Evolutionary conservation across 1,140 invertebrate species (phyloP), one percentile per base, ranked within the genome.

Genomic region (Drosophila watanabei): DNA sequence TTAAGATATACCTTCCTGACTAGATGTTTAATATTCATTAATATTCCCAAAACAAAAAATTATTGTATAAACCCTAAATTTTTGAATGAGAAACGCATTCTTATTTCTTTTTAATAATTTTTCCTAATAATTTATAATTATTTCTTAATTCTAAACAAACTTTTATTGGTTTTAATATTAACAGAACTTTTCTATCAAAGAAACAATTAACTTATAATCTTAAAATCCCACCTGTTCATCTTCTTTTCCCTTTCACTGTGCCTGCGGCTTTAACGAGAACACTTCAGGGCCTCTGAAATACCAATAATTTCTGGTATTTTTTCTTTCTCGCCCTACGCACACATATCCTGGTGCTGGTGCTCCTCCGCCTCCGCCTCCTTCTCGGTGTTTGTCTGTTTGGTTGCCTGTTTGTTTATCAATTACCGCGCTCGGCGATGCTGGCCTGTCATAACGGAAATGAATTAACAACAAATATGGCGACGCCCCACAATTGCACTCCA

Each of bases 381-480:
- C 20, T 64, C 45, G 28, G 35, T 70, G 57, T 70, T 52, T 60
- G 72, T 81, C 43, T 43, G 70, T 69, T 65, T 82, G 70, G 65
- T 54, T 87, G 69, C 66, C 56, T 83, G 71, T 85, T 88, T 88
- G 72, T 88, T 88, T 87, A 88, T 88, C 84, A 87, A 87, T 88
- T 88, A 88, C 84, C 61, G 48, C 24, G 71, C 59, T 60, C 10
- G 10, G 39, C 83, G 63, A 71, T 73, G 60, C 78, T 72, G 75
- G 75, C 65, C 62, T 83, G 77, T 85, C 81, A 90, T 81, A 88
- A 89, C 77, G 84, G 81, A 88, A 89, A 89, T 88, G 84, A 88
- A 88, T 87, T 87, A 87, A 88, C 85, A 75, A 79, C 84, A 89
- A 88, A 89, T 84, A 88, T 75, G 85, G 65, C 69, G 33, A 46